phyloP scores from a whole-genome alignment of 2,797 vertebrate species.

The Hydrolagus colliei region DNA sequence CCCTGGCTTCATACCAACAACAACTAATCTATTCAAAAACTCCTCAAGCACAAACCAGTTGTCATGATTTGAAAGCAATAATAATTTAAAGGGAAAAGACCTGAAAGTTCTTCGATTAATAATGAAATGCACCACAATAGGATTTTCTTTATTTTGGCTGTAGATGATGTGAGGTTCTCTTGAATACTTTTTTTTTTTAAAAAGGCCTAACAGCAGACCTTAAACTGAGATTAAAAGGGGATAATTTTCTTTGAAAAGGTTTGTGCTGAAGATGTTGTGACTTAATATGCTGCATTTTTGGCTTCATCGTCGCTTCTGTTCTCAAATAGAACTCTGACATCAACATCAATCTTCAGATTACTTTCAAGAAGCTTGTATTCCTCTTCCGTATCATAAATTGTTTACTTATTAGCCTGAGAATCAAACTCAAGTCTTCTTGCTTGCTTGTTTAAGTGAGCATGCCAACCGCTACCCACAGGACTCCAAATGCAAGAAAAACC shows the following conservation, averaged over 20 bases:
- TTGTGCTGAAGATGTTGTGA: not conserved
- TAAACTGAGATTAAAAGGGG: not conserved
- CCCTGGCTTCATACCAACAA: not conserved
- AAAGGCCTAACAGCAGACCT: not conserved
- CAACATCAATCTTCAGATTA: no score
- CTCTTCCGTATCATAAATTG: no score
- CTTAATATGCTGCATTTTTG: not conserved
- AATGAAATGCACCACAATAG: not conserved
- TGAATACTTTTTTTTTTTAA: not conserved
- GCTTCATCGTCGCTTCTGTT: no score
- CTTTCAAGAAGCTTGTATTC: no score
- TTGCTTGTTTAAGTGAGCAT: no score
- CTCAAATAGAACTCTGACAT: no score
- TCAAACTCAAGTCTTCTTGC: no score
- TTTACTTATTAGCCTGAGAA: no score
- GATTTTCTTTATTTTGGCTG: not conserved
- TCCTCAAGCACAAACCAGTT: not conserved
- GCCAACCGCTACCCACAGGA: no score
- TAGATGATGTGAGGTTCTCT: not conserved
- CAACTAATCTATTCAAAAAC: slow-evolving; percentile 6
- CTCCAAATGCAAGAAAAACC: no score
- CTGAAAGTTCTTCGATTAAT: not conserved
- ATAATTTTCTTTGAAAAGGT: not conserved
- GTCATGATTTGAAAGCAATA: not conserved
- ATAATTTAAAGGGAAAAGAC: not conserved